Evolutionary conservation across 2,113 vertebrate genomes (phyloP).

Genomic region (Salminus brasiliensis): DNA sequence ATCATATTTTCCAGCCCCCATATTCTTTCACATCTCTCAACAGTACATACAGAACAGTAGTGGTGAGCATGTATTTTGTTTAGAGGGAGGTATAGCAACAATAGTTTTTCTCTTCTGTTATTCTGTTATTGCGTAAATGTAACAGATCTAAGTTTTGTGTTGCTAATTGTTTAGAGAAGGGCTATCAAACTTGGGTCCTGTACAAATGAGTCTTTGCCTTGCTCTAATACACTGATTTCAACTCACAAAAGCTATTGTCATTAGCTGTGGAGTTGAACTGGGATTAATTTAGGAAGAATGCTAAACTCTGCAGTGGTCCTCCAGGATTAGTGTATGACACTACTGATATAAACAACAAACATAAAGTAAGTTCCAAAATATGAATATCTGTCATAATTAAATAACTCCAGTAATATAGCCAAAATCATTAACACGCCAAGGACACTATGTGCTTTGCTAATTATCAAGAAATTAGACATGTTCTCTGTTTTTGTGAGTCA

Average conservation of each 20-base stretch:
- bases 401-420: conserved; percentile 7
- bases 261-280: neutral
- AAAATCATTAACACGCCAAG: conserved; percentile 8
- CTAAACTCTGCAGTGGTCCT: too few species aligned
- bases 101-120: too few species aligned
- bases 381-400: neutral
- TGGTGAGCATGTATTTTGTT: too few species aligned
- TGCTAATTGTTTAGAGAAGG: neutral
- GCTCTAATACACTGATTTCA: neutral
- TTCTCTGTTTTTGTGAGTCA: neutral
- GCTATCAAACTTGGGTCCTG: neutral
- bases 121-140: neutral
- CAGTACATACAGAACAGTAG: too few species aligned
- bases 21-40: neutral
- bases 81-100: too few species aligned
- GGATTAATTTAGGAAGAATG: neutral
- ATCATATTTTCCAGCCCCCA: neutral
- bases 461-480: conserved; percentile 12
- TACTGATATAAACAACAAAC: neutral
- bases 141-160: too few species aligned
- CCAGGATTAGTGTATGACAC: neutral
- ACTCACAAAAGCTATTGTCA: neutral
- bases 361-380: neutral
- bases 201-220: neutral
- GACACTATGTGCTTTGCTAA: neutral